Conservation (phyloP, 2,888 invertebrate genomes). For the Rotaria socialis region DNA sequence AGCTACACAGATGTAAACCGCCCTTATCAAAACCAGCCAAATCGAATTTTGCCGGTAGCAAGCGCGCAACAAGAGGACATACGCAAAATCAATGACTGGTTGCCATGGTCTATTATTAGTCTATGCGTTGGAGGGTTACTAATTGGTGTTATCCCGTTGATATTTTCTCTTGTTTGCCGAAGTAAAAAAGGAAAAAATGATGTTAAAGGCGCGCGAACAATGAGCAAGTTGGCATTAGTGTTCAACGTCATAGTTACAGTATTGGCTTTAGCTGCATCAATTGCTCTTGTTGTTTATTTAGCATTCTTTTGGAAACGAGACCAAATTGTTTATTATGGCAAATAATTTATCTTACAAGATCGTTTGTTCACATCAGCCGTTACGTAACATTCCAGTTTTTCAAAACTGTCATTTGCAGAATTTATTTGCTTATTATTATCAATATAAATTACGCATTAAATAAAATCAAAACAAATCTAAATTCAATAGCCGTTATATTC, state of each 20-base stretch:
- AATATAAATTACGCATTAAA: neutral
- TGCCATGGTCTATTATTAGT: slow-evolving; percentile 2
- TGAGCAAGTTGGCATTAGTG: neutral
- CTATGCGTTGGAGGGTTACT: neutral
- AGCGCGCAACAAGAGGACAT: neutral
- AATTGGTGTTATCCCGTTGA: neutral
- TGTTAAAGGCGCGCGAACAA: neutral
- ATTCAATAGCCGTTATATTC: neutral
- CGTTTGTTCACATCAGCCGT: too few relatives aligned
- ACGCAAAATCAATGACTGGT: neutral
- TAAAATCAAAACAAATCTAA: neutral
- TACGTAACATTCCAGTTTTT: too few relatives aligned
- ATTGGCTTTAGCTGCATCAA: neutral
- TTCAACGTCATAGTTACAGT: neutral
- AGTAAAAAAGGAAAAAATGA: neutral
- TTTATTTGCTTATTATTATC: neutral
- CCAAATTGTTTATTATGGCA: neutral
- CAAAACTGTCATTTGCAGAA: neutral
- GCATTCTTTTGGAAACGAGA: too few relatives aligned
- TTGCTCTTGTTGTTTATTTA: neutral
- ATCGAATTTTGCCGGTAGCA: neutral
- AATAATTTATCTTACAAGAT: neutral
- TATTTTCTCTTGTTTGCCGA: neutral
- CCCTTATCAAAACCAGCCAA: neutral
- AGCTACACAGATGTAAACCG: too few relatives aligned